Evolutionary conservation across 2,797 vertebrate genomes (phyloP), one percentile per base, ranked within the genome.

Genomic region (Champsocephalus esox): DNA sequence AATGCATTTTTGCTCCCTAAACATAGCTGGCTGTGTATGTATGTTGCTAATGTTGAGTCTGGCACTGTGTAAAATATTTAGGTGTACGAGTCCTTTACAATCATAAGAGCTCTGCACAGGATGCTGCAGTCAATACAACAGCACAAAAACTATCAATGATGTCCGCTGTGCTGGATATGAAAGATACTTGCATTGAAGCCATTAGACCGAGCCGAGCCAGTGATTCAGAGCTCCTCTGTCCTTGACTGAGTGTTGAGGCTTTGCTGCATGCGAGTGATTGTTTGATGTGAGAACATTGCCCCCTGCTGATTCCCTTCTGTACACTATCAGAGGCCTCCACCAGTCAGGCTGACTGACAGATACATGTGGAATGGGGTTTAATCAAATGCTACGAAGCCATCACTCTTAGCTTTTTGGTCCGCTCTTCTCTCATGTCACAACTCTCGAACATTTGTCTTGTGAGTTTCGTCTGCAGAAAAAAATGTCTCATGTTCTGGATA

Each of bases 201-300:
- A 79, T 78, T 68, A 70, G 51, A 73, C 45, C 14, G 77, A 85
- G 76, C 73, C 57, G 13, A 80, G 69, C 54, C 82, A 74, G 75
- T 71, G 76, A 81, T 57, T 86, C 55, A 75, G 68, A 84, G 80
- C 86, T 82, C 65, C 43, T 82, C 70, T 87, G 87, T 88, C 82
- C 87, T 90, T 82, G 86, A 85, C 70, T 82, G 57, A 83, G 70
- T 58, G 64, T 61, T 70, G 75, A 73, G 71, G 67, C 77, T 46
- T 32, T 83, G 73, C 81, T 65, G 82, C 48, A 60, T 61, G 62
- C 69, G 68, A 66, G 1, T 13, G 56, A 78, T 79, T 82, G 63
- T 92, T 83, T 86, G 88, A 91, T 92, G 90, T 90, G 93, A 91
- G 87, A 94, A 94, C 92, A 94, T 93, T 93, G 92, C 93, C 92